A percentile compares a stretch with the other conserved stretches of the same genome.
Conservation (phyloP, 2,888 invertebrate genomes). For the Eristalis arbustorum region DNA sequence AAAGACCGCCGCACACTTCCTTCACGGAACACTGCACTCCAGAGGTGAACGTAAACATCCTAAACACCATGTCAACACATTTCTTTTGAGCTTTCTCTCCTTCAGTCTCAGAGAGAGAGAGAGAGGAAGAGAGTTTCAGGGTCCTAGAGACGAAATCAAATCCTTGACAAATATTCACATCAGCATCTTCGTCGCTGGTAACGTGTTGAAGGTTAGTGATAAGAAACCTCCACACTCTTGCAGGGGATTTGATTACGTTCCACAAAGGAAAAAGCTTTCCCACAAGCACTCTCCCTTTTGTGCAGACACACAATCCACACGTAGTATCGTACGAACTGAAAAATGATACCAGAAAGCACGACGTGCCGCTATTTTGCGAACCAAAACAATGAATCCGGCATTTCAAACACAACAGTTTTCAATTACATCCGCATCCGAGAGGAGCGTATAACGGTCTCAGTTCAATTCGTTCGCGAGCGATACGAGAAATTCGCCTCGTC, state of each 20-base stretch:
- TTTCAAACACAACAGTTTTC: constrained; percentile 59
- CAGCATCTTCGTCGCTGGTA: background rate
- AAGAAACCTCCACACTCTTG: background rate
- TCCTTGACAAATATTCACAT: background rate
- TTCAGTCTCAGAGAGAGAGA: background rate
- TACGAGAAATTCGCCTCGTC: too few species aligned
- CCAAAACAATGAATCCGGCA: constrained; percentile 50
- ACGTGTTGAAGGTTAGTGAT: constrained; percentile 1
- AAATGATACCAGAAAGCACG: constrained; percentile 1
- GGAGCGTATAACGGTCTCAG: constrained; percentile 21
- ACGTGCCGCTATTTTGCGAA: constrained; percentile 47
- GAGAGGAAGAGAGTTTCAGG: too few species aligned
- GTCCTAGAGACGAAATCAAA: background rate
- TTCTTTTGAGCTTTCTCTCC: background rate
- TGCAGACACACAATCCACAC: constrained; percentile 35
- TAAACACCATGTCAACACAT: constrained; percentile 14
- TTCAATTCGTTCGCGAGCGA: background rate
- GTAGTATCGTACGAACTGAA: constrained; percentile 8
- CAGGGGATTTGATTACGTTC: constrained; percentile 38
- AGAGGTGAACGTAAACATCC: background rate
- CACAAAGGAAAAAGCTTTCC: constrained; percentile 45
- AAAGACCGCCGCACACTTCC: background rate
- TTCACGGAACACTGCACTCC: background rate
- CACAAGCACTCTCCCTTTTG: constrained; percentile 1
- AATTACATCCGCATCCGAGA: constrained; percentile 33